Base-by-base conservation (phyloP, 1,140 invertebrate species). In the Galendromus occidentalis region DNA sequence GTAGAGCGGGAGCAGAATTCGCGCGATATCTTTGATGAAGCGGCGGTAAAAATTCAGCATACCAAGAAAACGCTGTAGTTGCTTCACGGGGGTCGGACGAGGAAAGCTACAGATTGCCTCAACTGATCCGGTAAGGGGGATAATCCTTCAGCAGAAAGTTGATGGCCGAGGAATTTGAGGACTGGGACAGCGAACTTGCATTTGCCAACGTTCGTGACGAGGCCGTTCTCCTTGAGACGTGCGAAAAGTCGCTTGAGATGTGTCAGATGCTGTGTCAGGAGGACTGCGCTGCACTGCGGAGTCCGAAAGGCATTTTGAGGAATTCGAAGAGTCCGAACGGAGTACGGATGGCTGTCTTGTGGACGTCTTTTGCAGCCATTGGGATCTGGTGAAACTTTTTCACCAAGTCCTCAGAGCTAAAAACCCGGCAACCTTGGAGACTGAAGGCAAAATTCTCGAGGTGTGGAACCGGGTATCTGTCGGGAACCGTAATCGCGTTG, bases 271-370 rank as follows among this genome's bases (percentile, higher is more conserved):
- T 67, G 9, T 79, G 66, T 69, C 80, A 77, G 68, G 80, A 82
- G 20, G 74, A 71, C 22, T 73, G 69, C 14, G 75, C 72, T 25
- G 74, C 72, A 69, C 77, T 77, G 17, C 65, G 64, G 9, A 79
- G 68, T 44, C 79, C 79, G 69, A 79, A 79, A 9, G 73, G 74
- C 73, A 80, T 4, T 9, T 9, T 4, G 4, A 39, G 4, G 9
- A 39, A 39, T 39, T 71, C 70, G 7, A 33, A 71, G 17, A 70
- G 64, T 4, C 67, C 69, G 30, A 70, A 70, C 18, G 66, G 70
- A 6, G 68, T 70, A 25, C 41, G 66, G n/a, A 71, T 55, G 20
- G 67, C 70, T 20, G 66, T 71, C 66, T 71, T 67, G 14, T 25
- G 29, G 25, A 68, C 55, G 44, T 66, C 44, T 63, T 25, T 22